Percentiles rank a stretch among this genome's conserved stretches.
Conservation (phyloP, 2,888 invertebrate genomes). For the Oeneis ivallda region DNA sequence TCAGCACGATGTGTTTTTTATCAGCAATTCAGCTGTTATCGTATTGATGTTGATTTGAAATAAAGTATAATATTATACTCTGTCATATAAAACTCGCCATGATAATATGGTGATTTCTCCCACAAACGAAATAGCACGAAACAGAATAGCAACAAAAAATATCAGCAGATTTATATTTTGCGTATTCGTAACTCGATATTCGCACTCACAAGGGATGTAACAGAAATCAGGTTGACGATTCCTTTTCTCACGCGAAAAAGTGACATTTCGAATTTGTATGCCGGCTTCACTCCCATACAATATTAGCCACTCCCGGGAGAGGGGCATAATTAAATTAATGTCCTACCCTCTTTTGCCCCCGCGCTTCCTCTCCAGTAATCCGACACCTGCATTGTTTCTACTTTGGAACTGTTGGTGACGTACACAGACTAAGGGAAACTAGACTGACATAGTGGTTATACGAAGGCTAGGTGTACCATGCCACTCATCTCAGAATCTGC, state of each 20-base stretch:
- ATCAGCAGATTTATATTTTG: conserved; percentile 67
- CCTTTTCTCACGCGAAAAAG: conserved; percentile 81
- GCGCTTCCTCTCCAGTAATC: conserved; percentile 67
- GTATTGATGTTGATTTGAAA: no score
- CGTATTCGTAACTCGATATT: conserved; percentile 66
- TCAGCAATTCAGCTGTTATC: no score
- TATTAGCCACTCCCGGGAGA: conserved; percentile 75
- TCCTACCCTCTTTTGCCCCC: conserved; percentile 69
- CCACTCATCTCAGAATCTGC: no score
- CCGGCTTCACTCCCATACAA: conserved; percentile 70
- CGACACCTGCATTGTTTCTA: conserved; percentile 78
- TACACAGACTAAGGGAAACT: not conserved
- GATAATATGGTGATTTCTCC: no score
- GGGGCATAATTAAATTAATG: conserved; percentile 79
- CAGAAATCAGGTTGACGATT: conserved; percentile 72
- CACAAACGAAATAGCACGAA: not conserved
- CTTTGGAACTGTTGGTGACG: conserved; percentile 35
- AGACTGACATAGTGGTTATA: not conserved
- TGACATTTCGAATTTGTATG: conserved; percentile 74
- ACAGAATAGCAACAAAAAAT: conserved; percentile 27
- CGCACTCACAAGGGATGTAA: conserved; percentile 65
- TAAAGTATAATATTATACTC: no score
- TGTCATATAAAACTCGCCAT: no score
- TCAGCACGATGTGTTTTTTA: no score
- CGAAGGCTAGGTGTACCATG: no score